Evolutionary conservation across 2,888 invertebrate genomes (phyloP), one percentile per base, ranked within the genome.

Genomic region (Drosophila suboccidentalis): DNA sequence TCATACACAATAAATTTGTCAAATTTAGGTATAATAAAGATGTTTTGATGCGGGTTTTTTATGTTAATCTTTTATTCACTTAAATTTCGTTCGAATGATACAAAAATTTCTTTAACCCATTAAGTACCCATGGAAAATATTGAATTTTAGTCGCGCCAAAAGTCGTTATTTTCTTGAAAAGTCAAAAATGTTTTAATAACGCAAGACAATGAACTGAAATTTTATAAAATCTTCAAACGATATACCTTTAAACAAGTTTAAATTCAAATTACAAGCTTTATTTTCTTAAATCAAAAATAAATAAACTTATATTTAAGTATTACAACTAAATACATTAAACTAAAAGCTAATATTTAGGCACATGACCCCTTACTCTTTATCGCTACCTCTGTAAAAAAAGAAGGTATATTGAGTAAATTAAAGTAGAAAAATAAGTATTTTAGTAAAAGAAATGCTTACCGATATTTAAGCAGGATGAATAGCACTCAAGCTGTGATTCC

Each of bases 301-400:
- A 75, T 75, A 75, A 34, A 9, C 75, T 67, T 71, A 71, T 0
- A 38, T 36, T 39, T 38, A 67, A 54, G 29, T 47, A 60, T 57
- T 65, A 76, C 15, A 59, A 46, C 64, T 71, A 68, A 58, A 71
- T 72, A 65, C 15, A 46, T 54, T 60, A 64, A 38, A 39, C 41
- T 38, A 59, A 43, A 36, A 61, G 38, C 47, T 50, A 19, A 55
- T n/a, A 22, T 17, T 54, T 69, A 78, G 78, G 83, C 34, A 80
- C 92, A 92, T 9, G 90, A 90, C 17, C 92, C 92, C 70, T 91
- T 92, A 59, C 92, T 91, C 68, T 92, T 91, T 67, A 92, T 91
- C 9, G 92, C 86, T 64, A 92, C 91, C 80, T 91, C 92, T 92
- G 80, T 5, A 90, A 60, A 15, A 6, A 15, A 22, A 13, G 5